Evolutionary conservation across 1,140 invertebrate genomes (phyloP).

Genomic region (Asobara japonica): DNA sequence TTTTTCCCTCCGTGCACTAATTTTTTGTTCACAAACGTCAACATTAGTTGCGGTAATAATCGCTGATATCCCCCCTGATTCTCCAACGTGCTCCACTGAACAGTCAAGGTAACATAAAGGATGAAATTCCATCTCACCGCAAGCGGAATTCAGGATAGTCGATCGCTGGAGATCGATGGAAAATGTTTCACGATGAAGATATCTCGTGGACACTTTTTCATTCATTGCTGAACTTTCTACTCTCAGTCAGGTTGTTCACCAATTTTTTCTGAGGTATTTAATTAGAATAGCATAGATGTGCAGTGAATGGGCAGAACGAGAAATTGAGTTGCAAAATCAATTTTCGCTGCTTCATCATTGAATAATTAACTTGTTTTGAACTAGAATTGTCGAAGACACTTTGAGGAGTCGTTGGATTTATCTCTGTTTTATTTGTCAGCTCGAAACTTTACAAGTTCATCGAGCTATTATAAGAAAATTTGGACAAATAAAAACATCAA

Average conservation of each 20-base stretch:
- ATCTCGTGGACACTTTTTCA: background rate
- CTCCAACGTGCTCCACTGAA: background rate
- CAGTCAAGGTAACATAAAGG: constrained; percentile 7
- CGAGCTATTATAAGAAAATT: too few species aligned
- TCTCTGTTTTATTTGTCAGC: too few species aligned
- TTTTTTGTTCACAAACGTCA: constrained; percentile 23
- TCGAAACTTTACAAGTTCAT: too few species aligned
- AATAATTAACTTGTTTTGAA: too few species aligned
- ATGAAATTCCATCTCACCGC: constrained; percentile 41
- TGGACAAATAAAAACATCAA: too few species aligned
- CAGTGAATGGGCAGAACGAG: too few species aligned
- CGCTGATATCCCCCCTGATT: constrained; percentile 16
- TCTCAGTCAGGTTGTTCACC: background rate
- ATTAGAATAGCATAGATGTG: background rate
- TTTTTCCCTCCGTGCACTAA: background rate
- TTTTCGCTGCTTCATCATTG: too few species aligned
- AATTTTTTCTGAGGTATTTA: background rate
- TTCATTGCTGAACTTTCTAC: background rate
- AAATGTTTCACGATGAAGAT: background rate
- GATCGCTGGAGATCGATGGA: constrained; percentile 26
- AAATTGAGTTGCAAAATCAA: too few species aligned
- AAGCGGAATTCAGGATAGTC: constrained; percentile 30
- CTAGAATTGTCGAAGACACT: too few species aligned
- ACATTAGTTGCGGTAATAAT: constrained; percentile 17
- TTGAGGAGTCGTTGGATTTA: too few species aligned